These are phyloP conservation scores for Callithrix jacchus DNA, from an alignment of 2,113 vertebrate species.

Conservation along the genomic window DNA sequence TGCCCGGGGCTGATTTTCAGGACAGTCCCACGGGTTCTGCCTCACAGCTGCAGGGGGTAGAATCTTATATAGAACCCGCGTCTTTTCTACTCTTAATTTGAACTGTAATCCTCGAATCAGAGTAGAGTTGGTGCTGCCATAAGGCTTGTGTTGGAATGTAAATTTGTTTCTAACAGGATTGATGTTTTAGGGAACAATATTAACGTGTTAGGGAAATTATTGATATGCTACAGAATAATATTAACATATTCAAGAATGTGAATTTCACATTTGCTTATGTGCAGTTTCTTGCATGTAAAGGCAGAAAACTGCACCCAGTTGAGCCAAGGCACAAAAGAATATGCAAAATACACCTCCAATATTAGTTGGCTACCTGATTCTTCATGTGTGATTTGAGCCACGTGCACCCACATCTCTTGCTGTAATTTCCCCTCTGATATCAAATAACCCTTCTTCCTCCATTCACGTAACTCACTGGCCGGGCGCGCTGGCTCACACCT, in stretches of 20 bases:
- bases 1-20: neutral
- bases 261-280: neutral
- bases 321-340: neutral
- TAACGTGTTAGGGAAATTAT: neutral
- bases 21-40: neutral
- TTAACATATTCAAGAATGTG: neutral
- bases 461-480: neutral
- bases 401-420: neutral
- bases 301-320: neutral
- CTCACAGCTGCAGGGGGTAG: neutral
- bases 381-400: neutral
- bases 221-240: neutral
- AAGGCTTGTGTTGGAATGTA: neutral
- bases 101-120: neutral
- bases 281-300: neutral
- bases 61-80: neutral
- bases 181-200: neutral
- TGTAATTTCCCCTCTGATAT: neutral
- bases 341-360: neutral
- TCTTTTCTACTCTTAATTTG: neutral
- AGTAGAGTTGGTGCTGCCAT: fast-evolving
- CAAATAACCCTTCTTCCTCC: neutral
- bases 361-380: neutral
- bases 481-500: fast-evolving
- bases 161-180: neutral